Conservation (phyloP, 2,888 invertebrate genomes). For the Lamellibrachia satsuma region DNA sequence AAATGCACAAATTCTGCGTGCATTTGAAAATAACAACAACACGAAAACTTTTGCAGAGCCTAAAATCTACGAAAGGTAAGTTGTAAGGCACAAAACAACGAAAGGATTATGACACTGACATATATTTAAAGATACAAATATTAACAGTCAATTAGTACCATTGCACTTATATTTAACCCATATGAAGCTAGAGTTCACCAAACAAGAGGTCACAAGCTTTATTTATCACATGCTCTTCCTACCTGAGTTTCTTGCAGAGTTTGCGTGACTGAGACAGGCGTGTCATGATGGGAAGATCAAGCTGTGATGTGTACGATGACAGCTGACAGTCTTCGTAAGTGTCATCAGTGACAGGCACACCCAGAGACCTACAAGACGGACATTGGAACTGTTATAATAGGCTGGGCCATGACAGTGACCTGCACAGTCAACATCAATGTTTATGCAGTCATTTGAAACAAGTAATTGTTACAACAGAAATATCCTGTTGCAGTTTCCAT, state of each 20-base stretch:
- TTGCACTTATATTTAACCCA: no score
- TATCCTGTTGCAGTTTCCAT: not conserved
- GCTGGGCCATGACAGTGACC: not conserved
- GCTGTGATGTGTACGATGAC: conserved; percentile 80
- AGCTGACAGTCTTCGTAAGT: conserved; percentile 91
- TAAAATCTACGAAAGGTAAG: no score
- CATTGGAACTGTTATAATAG: not conserved
- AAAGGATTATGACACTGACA: no score
- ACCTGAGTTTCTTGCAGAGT: conserved; percentile 81
- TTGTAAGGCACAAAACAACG: no score
- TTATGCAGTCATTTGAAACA: not conserved
- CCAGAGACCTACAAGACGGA: conserved; percentile 75
- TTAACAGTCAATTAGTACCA: no score
- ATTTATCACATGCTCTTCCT: conserved; percentile 40
- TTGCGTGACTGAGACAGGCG: conserved; percentile 82
- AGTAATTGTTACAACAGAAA: not conserved
- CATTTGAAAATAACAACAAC: no score
- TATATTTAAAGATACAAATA: no score
- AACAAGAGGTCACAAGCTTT: not conserved
- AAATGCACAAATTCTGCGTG: no score
- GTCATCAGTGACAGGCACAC: conserved; percentile 87
- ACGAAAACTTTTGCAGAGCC: no score
- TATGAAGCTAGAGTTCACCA: no score
- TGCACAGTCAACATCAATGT: not conserved
- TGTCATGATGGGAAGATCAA: conserved; percentile 80